Conservation (phyloP, 2,888 invertebrate genomes). For the Campoletis raptor region DNA sequence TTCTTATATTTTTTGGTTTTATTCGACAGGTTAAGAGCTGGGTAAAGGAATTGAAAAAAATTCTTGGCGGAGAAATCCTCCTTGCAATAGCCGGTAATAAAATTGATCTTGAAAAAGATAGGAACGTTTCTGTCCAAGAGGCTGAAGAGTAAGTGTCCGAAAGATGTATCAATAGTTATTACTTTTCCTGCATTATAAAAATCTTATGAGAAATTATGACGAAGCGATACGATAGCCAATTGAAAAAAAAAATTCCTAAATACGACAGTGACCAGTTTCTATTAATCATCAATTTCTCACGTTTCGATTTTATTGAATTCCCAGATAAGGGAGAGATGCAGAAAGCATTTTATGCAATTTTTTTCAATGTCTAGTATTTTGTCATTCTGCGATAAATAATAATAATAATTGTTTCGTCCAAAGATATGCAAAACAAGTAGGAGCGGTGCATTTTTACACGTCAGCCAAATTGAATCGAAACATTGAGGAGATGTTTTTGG, state of each 20-base stretch:
- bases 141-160: slow-evolving; percentile 91
- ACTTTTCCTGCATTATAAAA: background rate
- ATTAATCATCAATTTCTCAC: too few relatives aligned
- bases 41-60: slow-evolving; percentile 98
- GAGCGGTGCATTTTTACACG: slow-evolving; percentile 96
- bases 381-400: background rate
- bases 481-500: slow-evolving; percentile 95
- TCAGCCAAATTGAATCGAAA: slow-evolving; percentile 97
- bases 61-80: slow-evolving; percentile 97
- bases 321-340: too few relatives aligned
- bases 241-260: slow-evolving; percentile 13
- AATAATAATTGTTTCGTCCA: background rate
- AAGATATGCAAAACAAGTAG: slow-evolving; percentile 95
- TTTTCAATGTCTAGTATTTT: background rate
- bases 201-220: background rate
- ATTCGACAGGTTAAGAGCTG: slow-evolving; percentile 95
- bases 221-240: background rate
- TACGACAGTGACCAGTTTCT: background rate
- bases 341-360: background rate
- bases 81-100: slow-evolving; percentile 98
- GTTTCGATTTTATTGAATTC: too few relatives aligned
- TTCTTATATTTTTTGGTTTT: background rate
- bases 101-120: slow-evolving; percentile 96
- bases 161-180: background rate
- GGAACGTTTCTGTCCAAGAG: slow-evolving; percentile 93